Base-by-base conservation (phyloP, 2,797 vertebrate genomes). In the Anas georgica region DNA sequence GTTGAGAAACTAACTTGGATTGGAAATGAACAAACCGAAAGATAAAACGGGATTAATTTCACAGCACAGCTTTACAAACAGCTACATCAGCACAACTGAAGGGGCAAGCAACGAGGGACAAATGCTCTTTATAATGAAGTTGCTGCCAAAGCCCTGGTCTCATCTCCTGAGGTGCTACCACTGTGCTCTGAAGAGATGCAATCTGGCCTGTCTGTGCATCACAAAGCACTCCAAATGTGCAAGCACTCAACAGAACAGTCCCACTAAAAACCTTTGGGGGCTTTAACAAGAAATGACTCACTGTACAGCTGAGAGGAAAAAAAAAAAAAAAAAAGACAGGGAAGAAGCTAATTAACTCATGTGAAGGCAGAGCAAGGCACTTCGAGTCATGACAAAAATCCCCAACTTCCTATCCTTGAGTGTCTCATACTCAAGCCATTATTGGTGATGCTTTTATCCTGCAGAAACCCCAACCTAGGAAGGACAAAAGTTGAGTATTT, bases 1-100 rank as follows among this genome's bases (percentile, higher is more conserved):
- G 18, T 76, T 20, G 79, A 79, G 16, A 76, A 93, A 88, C 17
- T 75, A 91, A 91, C 7, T 6, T 60, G 17, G 17, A 60, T 43
- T 50, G 20, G n/a, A 22, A 31, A 21, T 29, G 7, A 31, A 11
- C 6, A 28, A 4, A 21, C n/a, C 23, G n/a, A 33, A 5, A 46
- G 63, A 37, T 5, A n/a, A 56, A 35, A 37, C 16, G 62, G 29
- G 12, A 67, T 63, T 16, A 6, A 63, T 25, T 69, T 74, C 46
- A 76, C 26, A 73, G 17, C 13, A 64, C 29, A 76, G 45, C 29
- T 76, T 68, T 73, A 10, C 25, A 16, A 58, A 70, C 6, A 83
- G 17, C 29, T 63, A 29, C 18, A 59, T 35, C 29, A 64, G 54
- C 58, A 17, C 37, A 83, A 83, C 25, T 56, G 21, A 82, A 70